phyloP scores from a whole-genome alignment of 1,140 invertebrate species.

The Platyura marginata region DNA sequence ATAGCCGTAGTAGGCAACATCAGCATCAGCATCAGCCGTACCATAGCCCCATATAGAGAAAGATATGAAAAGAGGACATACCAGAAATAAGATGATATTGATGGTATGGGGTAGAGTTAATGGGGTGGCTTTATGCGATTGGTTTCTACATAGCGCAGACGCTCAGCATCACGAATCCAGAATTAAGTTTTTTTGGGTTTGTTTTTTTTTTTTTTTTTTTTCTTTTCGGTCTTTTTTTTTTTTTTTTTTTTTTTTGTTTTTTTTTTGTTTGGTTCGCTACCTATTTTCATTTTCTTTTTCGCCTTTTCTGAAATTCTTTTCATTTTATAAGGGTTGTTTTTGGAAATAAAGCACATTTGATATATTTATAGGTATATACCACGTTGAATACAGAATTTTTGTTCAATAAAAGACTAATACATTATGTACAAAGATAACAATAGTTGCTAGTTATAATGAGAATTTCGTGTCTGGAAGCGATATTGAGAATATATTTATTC shows the following conservation, averaged over 20 bases:
- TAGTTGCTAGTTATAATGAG: not conserved
- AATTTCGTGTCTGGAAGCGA: not conserved
- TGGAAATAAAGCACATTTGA: not conserved
- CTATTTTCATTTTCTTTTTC: not conserved
- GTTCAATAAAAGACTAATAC: not conserved
- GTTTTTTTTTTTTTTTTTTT: not conserved
- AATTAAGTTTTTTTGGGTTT: not conserved
- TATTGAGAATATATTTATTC: not conserved
- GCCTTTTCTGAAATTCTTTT: not conserved
- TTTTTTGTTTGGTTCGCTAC: not conserved
- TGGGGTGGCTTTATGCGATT: slow-evolving; percentile 5
- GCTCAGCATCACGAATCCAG: slow-evolving; percentile 3
- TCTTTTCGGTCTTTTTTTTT: not conserved
- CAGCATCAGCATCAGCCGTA: no score
- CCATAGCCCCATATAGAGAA: not conserved
- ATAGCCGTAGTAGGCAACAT: no score
- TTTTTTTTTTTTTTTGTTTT: not conserved
- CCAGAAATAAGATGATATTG: not conserved
- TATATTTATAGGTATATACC: not conserved
- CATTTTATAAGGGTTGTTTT: not conserved
- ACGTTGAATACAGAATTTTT: not conserved
- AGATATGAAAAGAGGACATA: not conserved
- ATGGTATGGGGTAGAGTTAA: not conserved
- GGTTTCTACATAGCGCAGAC: slow-evolving; percentile 6
- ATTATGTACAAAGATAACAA: not conserved